Conservation (phyloP, 2,888 invertebrate species). For the Pantelozetes paolii region DNA sequence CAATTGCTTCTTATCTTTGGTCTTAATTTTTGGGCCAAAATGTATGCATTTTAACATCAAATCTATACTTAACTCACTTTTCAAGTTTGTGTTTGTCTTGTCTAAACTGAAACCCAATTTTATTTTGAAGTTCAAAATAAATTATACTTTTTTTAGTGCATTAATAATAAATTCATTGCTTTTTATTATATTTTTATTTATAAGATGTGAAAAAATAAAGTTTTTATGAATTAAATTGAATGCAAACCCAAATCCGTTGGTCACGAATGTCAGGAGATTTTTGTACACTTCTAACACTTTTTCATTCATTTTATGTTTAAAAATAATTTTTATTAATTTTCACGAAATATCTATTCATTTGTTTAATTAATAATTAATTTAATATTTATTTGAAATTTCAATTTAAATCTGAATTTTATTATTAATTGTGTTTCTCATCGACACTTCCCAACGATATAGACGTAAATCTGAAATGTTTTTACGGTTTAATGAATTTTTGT, state of each 20-base stretch:
- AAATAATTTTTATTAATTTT: neutral
- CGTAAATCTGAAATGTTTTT: neutral
- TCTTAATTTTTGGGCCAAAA: neutral
- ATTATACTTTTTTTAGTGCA: neutral
- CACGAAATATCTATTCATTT: neutral
- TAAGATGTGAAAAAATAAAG: neutral
- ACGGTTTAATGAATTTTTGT: constrained; percentile 24
- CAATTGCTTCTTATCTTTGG: constrained; percentile 1
- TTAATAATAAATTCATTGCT: constrained; percentile 11
- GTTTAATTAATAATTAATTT: neutral
- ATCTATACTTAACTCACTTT: constrained; percentile 2
- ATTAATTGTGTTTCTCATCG: no score
- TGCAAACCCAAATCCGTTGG: neutral
- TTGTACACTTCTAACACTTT: constrained; percentile 21
- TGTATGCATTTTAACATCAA: neutral
- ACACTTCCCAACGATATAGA: neutral
- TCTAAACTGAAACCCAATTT: constrained; percentile 16
- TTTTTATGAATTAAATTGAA: neutral
- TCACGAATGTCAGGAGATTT: neutral
- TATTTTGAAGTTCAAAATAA: constrained; percentile 19
- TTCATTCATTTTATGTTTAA: neutral
- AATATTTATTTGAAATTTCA: neutral
- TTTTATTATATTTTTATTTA: constrained; percentile 5
- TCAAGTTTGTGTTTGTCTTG: constrained; percentile 4
- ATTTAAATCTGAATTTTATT: neutral